A percentile compares a stretch with the other conserved stretches of the same genome.
phyloP scores from a whole-genome alignment of 1,140 invertebrate species.

The Colletes gigas region DNA sequence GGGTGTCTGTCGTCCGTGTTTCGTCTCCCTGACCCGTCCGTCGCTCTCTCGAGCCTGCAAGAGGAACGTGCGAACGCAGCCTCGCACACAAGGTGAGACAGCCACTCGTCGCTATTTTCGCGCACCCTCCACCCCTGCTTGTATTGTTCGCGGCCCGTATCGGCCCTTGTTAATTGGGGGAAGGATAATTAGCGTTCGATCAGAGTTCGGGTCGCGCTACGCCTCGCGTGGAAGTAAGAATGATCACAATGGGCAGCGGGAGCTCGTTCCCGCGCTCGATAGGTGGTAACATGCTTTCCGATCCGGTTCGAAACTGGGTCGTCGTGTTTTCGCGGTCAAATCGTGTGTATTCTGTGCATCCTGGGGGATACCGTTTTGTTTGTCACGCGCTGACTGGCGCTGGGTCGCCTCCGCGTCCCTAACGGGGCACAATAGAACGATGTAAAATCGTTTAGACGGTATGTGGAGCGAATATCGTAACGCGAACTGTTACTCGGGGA shows the following conservation, averaged over 20 bases:
- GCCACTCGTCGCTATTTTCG: slow-evolving; percentile 31
- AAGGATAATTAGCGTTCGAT: slow-evolving; percentile 51
- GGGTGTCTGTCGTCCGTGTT: slow-evolving; percentile 6
- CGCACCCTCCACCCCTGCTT: neutral
- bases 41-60: slow-evolving; percentile 1
- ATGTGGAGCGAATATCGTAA: neutral
- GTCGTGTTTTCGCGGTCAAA: neutral
- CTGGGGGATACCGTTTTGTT: slow-evolving; percentile 1
- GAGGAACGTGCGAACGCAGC: slow-evolving; percentile 5
- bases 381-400: neutral
- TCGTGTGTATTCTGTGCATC: slow-evolving; percentile 1
- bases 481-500: neutral
- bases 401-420: neutral
- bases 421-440: neutral
- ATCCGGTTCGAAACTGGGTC: slow-evolving; percentile 29
- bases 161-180: slow-evolving; percentile 38
- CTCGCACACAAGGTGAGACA: slow-evolving; percentile 29
- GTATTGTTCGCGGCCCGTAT: slow-evolving; percentile 37
- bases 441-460: neutral
- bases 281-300: neutral
- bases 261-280: slow-evolving; percentile 3
- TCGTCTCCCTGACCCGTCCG: slow-evolving; percentile 12
- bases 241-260: slow-evolving; percentile 23
- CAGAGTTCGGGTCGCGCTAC: slow-evolving; percentile 11
- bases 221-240: slow-evolving; percentile 1